A percentile compares a stretch with the other conserved stretches of the same genome.
phyloP scores from a whole-genome alignment of 2,797 vertebrate species.

The Epinephelus coioides region DNA sequence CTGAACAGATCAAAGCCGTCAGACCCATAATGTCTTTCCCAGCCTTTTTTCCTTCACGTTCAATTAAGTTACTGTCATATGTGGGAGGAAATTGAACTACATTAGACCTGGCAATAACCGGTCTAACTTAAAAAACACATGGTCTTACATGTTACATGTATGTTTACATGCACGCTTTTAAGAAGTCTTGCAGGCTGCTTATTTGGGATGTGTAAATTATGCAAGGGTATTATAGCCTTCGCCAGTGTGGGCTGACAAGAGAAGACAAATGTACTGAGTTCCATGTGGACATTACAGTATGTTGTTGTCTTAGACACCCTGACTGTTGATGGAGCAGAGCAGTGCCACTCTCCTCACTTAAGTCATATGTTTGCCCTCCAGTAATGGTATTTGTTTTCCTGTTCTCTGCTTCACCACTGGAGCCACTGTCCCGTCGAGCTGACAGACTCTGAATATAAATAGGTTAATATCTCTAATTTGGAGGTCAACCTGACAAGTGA shows the following conservation, averaged over 20 bases:
- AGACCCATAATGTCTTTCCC: conserved; percentile 75
- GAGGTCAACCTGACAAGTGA: conserved; percentile 69
- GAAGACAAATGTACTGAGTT: conserved; percentile 27
- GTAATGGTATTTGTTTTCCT: conserved; percentile 68
- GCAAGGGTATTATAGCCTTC: not conserved
- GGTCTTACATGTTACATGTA: conserved; percentile 54
- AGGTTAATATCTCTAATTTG: conserved; percentile 75
- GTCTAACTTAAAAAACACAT: conserved; percentile 64
- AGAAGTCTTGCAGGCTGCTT: conserved; percentile 11
- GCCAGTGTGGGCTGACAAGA: conserved; percentile 15
- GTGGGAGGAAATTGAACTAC: conserved; percentile 60
- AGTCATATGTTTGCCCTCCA: conserved; percentile 45
- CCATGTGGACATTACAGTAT: conserved; percentile 7
- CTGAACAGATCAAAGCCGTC: conserved; percentile 77
- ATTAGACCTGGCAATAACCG: conserved; percentile 59
- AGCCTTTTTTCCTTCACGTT: conserved; percentile 69
- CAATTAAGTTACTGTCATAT: conserved; percentile 78
- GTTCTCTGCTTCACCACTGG: conserved; percentile 45
- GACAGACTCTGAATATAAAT: conserved; percentile 69
- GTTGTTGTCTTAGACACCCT: conserved; percentile 39
- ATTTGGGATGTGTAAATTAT: conserved; percentile 18
- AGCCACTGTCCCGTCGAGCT: conserved; percentile 56
- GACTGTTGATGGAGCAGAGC: conserved; percentile 39
- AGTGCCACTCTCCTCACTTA: conserved; percentile 30
- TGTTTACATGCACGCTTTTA: conserved; percentile 47